Evolutionary conservation across 2,797 vertebrate species (phyloP).

Genomic region (Pteropus rufus): DNA sequence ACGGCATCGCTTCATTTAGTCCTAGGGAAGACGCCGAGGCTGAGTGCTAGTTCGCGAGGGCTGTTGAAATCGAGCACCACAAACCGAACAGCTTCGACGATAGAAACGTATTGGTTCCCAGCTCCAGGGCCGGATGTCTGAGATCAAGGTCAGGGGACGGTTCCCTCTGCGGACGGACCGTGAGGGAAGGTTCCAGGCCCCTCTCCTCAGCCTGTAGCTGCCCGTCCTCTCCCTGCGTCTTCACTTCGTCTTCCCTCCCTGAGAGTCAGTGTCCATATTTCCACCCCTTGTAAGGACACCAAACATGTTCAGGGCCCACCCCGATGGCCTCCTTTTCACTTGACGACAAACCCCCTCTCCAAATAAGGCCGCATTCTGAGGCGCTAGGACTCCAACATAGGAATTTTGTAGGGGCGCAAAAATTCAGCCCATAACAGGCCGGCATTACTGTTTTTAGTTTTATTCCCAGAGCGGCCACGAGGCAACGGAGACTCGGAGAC

Average conservation of each 20-base stretch:
- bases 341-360: not conserved
- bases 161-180: not conserved
- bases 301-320: not conserved
- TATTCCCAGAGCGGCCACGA: not conserved
- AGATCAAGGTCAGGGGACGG: accelerated
- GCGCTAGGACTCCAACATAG: accelerated
- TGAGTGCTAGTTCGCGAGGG: accelerated
- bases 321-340: not conserved
- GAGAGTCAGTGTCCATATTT: accelerated
- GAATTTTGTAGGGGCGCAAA: no score
- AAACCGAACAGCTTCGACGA: accelerated
- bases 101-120: accelerated
- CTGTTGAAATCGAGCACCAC: no score
- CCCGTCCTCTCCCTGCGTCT: accelerated
- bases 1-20: not conserved
- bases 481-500: accelerated
- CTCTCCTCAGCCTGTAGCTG: no score
- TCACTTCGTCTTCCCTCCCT: accelerated
- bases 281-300: not conserved
- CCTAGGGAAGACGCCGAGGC: not conserved
- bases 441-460: accelerated
- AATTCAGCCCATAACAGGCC: not conserved
- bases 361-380: not conserved
- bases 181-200: not conserved
- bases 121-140: not conserved